Evolutionary conservation across 92 coral and sea anemone genomes (phyloP).

Genomic region (Epizoanthus ramosus): DNA sequence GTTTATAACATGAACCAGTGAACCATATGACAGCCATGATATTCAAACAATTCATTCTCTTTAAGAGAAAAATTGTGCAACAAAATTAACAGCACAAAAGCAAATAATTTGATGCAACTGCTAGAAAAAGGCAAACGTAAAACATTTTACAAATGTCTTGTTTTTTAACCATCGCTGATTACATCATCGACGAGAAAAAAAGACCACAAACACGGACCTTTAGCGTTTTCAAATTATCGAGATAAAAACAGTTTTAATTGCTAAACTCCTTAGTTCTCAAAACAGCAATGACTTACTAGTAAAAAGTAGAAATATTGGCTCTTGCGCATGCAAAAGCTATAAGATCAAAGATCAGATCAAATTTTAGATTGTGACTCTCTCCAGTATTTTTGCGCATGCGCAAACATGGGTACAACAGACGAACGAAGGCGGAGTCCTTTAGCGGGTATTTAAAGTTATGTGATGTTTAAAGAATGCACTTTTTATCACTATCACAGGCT

Average conservation of each 20-base stretch:
- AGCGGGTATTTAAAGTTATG: constrained; percentile 8
- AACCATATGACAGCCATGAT: constrained; percentile 27
- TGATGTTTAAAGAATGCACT: neutral
- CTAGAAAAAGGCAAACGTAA: no score
- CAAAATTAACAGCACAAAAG: neutral
- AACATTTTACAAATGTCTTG: no score
- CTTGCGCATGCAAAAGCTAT: neutral
- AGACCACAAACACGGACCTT: neutral
- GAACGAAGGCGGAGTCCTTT: neutral
- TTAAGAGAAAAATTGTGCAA: neutral
- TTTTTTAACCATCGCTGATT: constrained; percentile 9
- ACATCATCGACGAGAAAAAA: constrained; percentile 24
- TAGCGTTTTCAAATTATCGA: neutral
- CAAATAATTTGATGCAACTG: no score
- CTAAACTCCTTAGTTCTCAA: neutral
- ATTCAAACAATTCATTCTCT: constrained; percentile 6
- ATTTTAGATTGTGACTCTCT: constrained; percentile 1
- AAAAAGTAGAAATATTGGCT: neutral
- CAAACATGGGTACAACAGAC: constrained; percentile 32
- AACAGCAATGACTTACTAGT: neutral
- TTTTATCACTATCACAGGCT: neutral
- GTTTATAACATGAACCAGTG: constrained; percentile 26
- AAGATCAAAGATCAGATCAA: constrained; percentile 16
- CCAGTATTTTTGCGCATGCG: constrained; percentile 59
- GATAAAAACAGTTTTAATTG: neutral